Evolutionary conservation across 2,113 vertebrate species (phyloP).

Genomic region (Alligator mississippiensis): DNA sequence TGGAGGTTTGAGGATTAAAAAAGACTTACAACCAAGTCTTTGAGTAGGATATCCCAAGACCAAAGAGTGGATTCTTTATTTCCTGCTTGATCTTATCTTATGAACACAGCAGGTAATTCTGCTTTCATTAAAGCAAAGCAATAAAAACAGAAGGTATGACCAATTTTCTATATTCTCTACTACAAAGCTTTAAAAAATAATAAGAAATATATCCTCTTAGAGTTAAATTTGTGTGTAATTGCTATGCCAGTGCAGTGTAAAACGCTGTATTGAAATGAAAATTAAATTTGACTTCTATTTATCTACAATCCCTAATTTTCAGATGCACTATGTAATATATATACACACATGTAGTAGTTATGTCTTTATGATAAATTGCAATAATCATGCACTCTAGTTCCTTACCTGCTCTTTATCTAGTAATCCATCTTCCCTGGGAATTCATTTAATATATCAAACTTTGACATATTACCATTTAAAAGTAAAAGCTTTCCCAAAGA

Average conservation of each 20-base stretch:
- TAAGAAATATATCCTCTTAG: background rate
- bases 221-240: background rate
- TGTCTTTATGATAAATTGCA: background rate
- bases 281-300: background rate
- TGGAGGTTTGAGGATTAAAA: background rate
- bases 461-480: background rate
- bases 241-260: background rate
- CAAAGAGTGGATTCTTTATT: background rate
- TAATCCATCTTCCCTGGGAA: background rate
- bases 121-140: background rate
- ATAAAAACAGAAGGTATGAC: background rate
- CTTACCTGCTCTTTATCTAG: background rate
- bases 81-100: background rate
- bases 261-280: background rate
- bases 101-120: background rate
- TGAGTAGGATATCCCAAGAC: background rate
- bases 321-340: background rate
- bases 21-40: background rate
- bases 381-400: background rate
- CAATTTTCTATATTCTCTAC: background rate
- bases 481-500: background rate
- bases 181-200: background rate
- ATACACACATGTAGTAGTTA: background rate
- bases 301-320: background rate
- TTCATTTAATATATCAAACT: background rate